Conservation (phyloP, 2,888 invertebrate genomes). For the Leptothorax acervorum region DNA sequence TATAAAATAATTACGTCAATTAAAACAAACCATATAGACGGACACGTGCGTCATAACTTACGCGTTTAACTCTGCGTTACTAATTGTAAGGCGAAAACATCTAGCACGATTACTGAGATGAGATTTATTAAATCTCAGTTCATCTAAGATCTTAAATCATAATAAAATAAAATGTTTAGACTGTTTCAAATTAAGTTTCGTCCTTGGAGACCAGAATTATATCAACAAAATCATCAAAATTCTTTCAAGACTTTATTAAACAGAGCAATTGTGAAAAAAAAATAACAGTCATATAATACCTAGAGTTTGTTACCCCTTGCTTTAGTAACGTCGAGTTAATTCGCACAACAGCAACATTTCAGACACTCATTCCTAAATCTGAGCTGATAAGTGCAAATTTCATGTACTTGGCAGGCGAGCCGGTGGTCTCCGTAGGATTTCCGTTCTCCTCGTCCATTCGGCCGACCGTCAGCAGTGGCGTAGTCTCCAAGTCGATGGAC, state of each 20-base stretch:
- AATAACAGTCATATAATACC: neutral
- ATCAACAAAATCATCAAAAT: neutral
- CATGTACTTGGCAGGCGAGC: conserved; percentile 86
- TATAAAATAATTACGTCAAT: neutral
- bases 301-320: neutral
- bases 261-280: neutral
- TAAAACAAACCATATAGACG: neutral
- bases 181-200: neutral
- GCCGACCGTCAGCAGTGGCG: conserved; percentile 87
- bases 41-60: neutral
- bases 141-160: neutral
- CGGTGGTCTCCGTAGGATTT: conserved; percentile 88
- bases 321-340: neutral
- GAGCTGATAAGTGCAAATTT: neutral
- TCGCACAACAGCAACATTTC: neutral
- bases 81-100: neutral
- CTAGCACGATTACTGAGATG: neutral
- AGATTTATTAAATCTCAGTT: neutral
- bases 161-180: neutral
- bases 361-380: neutral
- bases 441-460: conserved; percentile 87
- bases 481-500: conserved; percentile 87
- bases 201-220: neutral
- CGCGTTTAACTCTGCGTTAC: neutral
- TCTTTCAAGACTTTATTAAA: neutral